These are phyloP conservation scores for Spilosoma lubricipeda DNA, from an alignment of 2,888 invertebrate species.

Conservation along the genomic window DNA sequence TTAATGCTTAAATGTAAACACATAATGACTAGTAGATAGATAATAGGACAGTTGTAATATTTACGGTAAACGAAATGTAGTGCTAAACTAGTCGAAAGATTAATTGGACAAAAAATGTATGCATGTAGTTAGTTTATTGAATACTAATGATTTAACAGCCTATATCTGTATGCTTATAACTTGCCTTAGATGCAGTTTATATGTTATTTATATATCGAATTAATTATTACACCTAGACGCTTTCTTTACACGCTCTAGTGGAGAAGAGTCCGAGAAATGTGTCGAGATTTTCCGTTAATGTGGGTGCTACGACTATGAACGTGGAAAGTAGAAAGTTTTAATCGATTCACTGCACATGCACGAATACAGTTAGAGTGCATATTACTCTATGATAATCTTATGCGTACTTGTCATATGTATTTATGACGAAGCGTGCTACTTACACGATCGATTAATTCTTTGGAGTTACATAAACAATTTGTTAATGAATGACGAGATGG, in stretches of 20 bases:
- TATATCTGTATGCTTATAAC: slow-evolving; percentile 7
- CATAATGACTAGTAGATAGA: background rate
- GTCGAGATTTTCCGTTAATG: slow-evolving; percentile 82
- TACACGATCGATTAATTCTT: slow-evolving; percentile 46
- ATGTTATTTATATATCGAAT: slow-evolving; percentile 48
- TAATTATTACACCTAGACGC: slow-evolving; percentile 69
- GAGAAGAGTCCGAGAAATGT: slow-evolving; percentile 78
- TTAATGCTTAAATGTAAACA: background rate
- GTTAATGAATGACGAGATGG: slow-evolving; percentile 47
- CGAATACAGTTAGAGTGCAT: slow-evolving; percentile 68
- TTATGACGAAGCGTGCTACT: slow-evolving; percentile 50
- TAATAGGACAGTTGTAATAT: too few species aligned
- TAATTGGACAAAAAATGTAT: background rate
- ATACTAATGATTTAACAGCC: slow-evolving; percentile 17
- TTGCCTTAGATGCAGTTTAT: slow-evolving; percentile 32
- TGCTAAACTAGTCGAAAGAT: background rate
- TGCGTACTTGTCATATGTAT: slow-evolving; percentile 59
- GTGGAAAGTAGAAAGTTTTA: slow-evolving; percentile 85
- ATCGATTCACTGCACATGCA: slow-evolving; percentile 84
- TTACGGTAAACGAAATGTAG: background rate
- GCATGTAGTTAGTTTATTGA: background rate
- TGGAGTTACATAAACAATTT: slow-evolving; percentile 49
- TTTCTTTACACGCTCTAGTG: slow-evolving; percentile 83
- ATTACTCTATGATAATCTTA: slow-evolving; percentile 64
- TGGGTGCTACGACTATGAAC: slow-evolving; percentile 71